Evolutionary conservation across 2,888 invertebrate species (phyloP), one percentile per base, ranked within the genome.

Genomic region (Mythimna pallens): DNA sequence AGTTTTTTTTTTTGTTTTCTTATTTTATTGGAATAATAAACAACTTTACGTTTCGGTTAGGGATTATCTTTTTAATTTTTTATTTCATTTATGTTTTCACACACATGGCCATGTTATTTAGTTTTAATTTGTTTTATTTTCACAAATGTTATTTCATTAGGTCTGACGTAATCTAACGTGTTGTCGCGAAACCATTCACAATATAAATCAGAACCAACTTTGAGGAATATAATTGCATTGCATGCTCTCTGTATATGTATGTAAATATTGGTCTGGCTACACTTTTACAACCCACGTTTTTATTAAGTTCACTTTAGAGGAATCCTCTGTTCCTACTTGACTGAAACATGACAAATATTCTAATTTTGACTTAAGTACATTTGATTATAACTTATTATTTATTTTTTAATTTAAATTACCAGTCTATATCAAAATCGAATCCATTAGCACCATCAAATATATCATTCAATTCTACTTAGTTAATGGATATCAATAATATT

Each of bases 201-300:
- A 63, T 65, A 22, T 67, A n/a, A 59, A 70, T 57, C 52, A 43
- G 62, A 55, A 94, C 94, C 95, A 95, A 95, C 94, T 95, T 94
- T 95, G 95, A 94, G 95, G 87, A 93, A 92, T 93, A 89, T 89
- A 47, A 70, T 74, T 66, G 84, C 82, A 78, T 84, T 91, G 92
- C 93, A 93, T 93, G 93, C 71, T 75, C 78, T 86, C 61, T 86
- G 80, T 84, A 76, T 84, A 78, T 87, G 50, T 84, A 78, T 87
- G 50, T 86, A 75, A 77, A 86, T 81, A 78, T 81, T 63, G 79
- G 59, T 77, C 69, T 81, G 59, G 65, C 76, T 72, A 80, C 65
- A 76, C 52, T 65, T 70, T 65, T 65, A 68, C 8, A 47, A 57
- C 30, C 43, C 68, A 69, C 17, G 47, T 59, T 57, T 70, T 64